Percentiles rank a stretch among this genome's conserved stretches.
Conservation (phyloP, 30 jellyfish, hydroid and myxozoan species). For the Mastigias papua region DNA sequence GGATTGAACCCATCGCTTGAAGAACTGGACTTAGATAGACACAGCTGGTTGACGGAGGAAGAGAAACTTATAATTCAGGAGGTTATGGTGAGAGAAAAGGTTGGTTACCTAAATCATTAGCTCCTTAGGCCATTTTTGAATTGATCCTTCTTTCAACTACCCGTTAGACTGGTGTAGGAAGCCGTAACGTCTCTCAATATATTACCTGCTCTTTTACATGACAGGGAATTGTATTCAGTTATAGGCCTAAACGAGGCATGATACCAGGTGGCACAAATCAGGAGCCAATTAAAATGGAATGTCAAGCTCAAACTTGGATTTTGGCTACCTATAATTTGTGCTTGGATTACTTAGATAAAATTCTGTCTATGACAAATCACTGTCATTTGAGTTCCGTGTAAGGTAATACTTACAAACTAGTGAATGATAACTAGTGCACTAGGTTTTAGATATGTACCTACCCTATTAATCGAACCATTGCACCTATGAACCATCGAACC, state of each 20-base stretch:
- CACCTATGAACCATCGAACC: too few relatives aligned
- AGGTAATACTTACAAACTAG: too few relatives aligned
- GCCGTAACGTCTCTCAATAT: background rate
- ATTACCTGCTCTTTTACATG: constrained; percentile 55
- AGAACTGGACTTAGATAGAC: constrained; percentile 86
- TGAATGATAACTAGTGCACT: too few relatives aligned
- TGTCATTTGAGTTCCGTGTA: too few relatives aligned
- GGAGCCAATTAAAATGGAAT: too few relatives aligned
- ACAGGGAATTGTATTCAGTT: background rate
- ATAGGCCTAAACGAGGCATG: constrained; percentile 4
- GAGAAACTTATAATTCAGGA: constrained; percentile 78
- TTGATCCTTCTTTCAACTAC: constrained; percentile 21
- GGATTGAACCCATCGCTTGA: constrained; percentile 78
- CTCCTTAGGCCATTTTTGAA: constrained; percentile 5
- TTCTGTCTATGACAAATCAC: too few relatives aligned
- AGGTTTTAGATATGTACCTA: too few relatives aligned
- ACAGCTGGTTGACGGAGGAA: constrained; percentile 80
- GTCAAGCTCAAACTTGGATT: background rate
- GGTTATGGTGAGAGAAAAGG: constrained; percentile 91
- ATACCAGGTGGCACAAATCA: constrained; percentile 9
- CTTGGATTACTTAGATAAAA: too few relatives aligned
- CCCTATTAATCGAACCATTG: too few relatives aligned
- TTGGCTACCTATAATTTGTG: background rate
- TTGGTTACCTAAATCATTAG: background rate
- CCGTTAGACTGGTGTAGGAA: constrained; percentile 19